phyloP scores from a whole-genome alignment of 1,140 invertebrate species.

The Popillia japonica region DNA sequence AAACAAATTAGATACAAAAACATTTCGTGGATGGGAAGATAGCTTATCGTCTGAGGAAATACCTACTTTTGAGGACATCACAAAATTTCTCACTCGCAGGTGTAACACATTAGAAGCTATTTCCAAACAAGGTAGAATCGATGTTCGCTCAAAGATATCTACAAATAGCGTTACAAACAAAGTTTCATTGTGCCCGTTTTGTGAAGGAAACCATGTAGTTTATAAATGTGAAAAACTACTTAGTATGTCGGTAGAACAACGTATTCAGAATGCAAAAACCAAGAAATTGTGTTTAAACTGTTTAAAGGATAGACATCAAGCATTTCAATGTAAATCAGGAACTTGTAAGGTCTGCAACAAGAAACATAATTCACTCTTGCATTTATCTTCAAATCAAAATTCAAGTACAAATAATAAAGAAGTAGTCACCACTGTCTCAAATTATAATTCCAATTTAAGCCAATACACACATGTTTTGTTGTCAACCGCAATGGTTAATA shows the following conservation, averaged over 20 bases:
- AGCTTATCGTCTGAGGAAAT: neutral
- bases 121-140: neutral
- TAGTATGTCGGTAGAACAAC: slow-evolving; percentile 17
- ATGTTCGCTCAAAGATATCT: neutral
- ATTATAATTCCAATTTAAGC: slow-evolving; percentile 20
- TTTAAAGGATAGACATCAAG: slow-evolving; percentile 44
- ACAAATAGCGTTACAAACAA: neutral
- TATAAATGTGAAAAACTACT: slow-evolving; percentile 40
- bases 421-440: slow-evolving; percentile 3
- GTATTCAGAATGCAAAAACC: slow-evolving; percentile 2
- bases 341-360: slow-evolving; percentile 47
- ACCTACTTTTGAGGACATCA: slow-evolving; percentile 30
- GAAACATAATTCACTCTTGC: slow-evolving; percentile 51
- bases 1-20: slow-evolving; percentile 23
- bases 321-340: slow-evolving; percentile 40
- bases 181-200: slow-evolving; percentile 40
- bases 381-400: slow-evolving; percentile 32
- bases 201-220: slow-evolving; percentile 41
- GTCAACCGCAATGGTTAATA: slow-evolving; percentile 46
- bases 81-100: neutral
- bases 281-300: slow-evolving; percentile 49
- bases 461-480: slow-evolving; percentile 36
- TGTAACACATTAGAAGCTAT: slow-evolving; percentile 35
- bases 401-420: slow-evolving; percentile 18
- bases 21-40: slow-evolving; percentile 24